These are phyloP conservation scores for Falco peregrinus DNA, from an alignment of 2,797 vertebrate species.

Conservation along the genomic window DNA sequence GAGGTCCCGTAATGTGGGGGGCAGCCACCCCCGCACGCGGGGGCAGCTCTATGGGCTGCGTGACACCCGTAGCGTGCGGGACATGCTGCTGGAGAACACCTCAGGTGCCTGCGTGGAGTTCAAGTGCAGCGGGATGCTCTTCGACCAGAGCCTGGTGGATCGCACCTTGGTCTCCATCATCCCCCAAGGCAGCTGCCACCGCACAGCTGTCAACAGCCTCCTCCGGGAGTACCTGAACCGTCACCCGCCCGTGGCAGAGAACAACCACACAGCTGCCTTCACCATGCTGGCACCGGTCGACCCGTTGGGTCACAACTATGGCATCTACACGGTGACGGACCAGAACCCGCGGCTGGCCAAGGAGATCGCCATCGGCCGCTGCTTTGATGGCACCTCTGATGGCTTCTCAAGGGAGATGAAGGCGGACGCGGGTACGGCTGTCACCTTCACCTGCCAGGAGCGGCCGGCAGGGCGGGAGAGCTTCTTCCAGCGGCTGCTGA, in stretches of 20 bases:
- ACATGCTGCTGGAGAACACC: slow-evolving; percentile 75
- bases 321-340: slow-evolving; percentile 97
- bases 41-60: slow-evolving; percentile 92
- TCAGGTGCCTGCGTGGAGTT: slow-evolving; percentile 94
- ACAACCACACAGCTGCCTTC: slow-evolving; percentile 84
- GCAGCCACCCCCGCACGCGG: slow-evolving; percentile 85
- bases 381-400: slow-evolving; percentile 95
- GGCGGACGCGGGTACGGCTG: slow-evolving; percentile 83
- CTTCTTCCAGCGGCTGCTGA: slow-evolving; percentile 93
- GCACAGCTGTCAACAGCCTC: slow-evolving; percentile 83
- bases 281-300: slow-evolving; percentile 93
- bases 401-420: slow-evolving; percentile 97
- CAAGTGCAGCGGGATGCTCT: slow-evolving; percentile 97
- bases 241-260: slow-evolving; percentile 83
- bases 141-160: slow-evolving; percentile 88
- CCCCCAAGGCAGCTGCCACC: slow-evolving; percentile 91
- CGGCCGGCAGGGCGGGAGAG: slow-evolving; percentile 83
- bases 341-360: slow-evolving; percentile 94
- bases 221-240: slow-evolving; percentile 90
- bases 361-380: slow-evolving; percentile 97
- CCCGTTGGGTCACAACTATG: slow-evolving; percentile 96
- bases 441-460: slow-evolving; percentile 92
- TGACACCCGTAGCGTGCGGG: slow-evolving; percentile 91
- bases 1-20: slow-evolving; percentile 87
- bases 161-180: slow-evolving; percentile 87